Conservation (phyloP, 1,140 invertebrate genomes). For the Zaprionus kolodkinae region DNA sequence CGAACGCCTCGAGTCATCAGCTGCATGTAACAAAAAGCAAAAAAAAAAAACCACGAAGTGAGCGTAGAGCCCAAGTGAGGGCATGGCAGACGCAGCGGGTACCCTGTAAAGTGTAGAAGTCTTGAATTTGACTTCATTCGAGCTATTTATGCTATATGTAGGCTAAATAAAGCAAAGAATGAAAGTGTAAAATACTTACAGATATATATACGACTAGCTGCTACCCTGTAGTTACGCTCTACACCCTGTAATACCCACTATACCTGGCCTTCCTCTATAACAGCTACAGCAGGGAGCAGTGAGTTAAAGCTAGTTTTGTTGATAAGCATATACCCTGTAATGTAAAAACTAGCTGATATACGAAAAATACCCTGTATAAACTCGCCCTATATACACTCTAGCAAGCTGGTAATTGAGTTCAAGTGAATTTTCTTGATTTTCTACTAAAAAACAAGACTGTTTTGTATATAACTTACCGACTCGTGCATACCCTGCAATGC, state of each 20-base stretch:
- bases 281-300: too few species aligned
- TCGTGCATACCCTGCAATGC: too few species aligned
- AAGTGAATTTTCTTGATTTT: too few species aligned
- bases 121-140: background rate
- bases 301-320: too few species aligned
- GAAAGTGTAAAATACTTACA: background rate
- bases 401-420: too few species aligned
- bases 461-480: background rate
- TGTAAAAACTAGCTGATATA: background rate
- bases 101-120: background rate
- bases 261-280: too few species aligned
- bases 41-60: slow-evolving; percentile 11
- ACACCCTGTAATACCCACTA: too few species aligned
- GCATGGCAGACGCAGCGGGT: background rate
- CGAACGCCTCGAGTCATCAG: slow-evolving; percentile 71
- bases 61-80: background rate
- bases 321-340: background rate
- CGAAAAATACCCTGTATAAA: too few species aligned
- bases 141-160: too few species aligned
- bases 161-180: too few species aligned
- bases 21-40: slow-evolving; percentile 41
- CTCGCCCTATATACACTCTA: too few species aligned
- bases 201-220: background rate
- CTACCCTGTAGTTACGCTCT: background rate
- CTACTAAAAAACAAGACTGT: background rate